A percentile compares a stretch with the other conserved stretches of the same genome.
phyloP scores from a whole-genome alignment of 1,140 invertebrate species.

The Sarcophaga bullata region DNA sequence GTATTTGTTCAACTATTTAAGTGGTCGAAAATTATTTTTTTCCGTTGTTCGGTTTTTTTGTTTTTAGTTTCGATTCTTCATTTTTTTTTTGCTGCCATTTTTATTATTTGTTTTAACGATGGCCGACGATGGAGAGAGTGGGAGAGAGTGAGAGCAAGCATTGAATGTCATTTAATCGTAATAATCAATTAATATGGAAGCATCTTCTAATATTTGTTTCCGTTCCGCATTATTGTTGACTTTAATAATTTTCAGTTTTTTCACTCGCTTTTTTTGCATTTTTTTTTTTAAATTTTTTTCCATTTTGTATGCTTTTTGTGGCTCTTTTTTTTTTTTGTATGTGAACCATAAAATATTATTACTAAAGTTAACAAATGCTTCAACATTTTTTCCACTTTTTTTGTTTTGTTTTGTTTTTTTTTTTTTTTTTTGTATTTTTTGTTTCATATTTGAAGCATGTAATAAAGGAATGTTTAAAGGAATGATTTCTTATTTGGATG shows the following conservation, averaged over 20 bases:
- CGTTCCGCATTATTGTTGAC: conserved; percentile 13
- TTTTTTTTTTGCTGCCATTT: not conserved
- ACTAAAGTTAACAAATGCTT: conserved; percentile 6
- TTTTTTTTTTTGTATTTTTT: no score
- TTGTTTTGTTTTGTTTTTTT: no score
- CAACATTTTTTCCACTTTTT: not conserved
- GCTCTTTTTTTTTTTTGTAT: no score
- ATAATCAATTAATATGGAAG: conserved; percentile 37
- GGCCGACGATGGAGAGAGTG: no score
- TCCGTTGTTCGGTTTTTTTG: no score
- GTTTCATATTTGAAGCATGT: no score
- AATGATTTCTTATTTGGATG: not conserved
- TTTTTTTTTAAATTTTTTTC: not conserved
- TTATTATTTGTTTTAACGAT: not conserved
- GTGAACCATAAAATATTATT: not conserved
- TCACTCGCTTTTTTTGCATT: not conserved
- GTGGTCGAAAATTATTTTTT: no score
- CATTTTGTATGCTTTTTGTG: no score
- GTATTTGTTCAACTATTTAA: no score
- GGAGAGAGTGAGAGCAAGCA: no score
- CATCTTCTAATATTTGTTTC: conserved; percentile 34
- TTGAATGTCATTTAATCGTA: conserved; percentile 3
- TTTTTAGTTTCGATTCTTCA: no score
- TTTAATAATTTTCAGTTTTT: conserved; percentile 21
- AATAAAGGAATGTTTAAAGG: not conserved